Evolutionary conservation across 2,888 invertebrate species (phyloP), one percentile per base, ranked within the genome.

Genomic region (Acrobeloides nanus): DNA sequence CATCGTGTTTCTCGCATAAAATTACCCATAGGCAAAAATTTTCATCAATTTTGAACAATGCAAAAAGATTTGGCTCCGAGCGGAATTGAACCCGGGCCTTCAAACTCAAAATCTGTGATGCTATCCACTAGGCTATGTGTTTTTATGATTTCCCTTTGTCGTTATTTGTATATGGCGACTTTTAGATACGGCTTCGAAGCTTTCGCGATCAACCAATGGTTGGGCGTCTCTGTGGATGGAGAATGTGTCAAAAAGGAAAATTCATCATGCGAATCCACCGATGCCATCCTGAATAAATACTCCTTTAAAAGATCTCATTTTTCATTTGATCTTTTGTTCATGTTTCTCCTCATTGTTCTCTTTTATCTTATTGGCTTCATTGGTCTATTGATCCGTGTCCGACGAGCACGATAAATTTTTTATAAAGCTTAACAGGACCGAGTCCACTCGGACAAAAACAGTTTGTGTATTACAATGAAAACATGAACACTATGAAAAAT

Each of bases 221-320:
- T 15, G 10, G 87, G 88, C 57, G 23, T 52, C 51, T 34, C 68
- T 61, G 43, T 62, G 64, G 66, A 51, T 46, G n/a, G 51, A 59
- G n/a, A n/a, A n/a, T 51, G 64, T 49, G 31, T 62, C 51, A 17
- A 53, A 53, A 27, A 42, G 42, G 4, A 55, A 48, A 5, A 51
- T 27, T 21, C 49, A 52, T 50, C 48, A 49, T 59, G 63, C 34
- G 15, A 53, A 7, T 21, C 23, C 8, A 40, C 56, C 7, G 50
- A 51, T 26, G 46, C 38, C 12, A 50, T 67, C 3, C 54, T 70
- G 25, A n/a, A 46, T 1, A 38, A 34, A 4, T 59, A 53, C 23
- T 65, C 68, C 10, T 72, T 72, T 54, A 37, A 53, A 17, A 53
- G 55, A 17, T 50, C 56, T 25, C 64, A 61, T 52, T 60, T 71